Evolutionary conservation across 2,113 vertebrate genomes (phyloP), one percentile per base, ranked within the genome.

Genomic region (Xiphophorus maculatus): DNA sequence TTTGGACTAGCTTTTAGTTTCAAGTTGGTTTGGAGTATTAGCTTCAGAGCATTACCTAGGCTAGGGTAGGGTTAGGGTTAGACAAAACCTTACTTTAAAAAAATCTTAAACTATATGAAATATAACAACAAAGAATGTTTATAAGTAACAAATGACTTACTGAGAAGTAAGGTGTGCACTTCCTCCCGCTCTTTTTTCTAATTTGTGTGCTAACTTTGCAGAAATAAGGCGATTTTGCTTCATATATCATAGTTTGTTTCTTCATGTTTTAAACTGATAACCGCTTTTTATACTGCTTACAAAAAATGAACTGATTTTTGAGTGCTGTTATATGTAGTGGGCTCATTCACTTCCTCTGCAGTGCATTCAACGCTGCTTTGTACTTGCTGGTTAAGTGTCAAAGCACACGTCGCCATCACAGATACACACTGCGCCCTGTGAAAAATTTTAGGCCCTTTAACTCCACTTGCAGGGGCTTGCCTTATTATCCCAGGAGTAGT

Each of bases 401-500:
- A 80, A 87, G 76, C 75, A 79, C 87, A 85, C 78, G 70, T 82
- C n/a, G 11, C 83, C 67, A 73, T 89, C 86, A 80, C 88, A 90
- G 76, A 92, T 84, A 90, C 84, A 84, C 76, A 78, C 81, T 74
- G 84, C 71, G 48, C 70, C 60, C 81, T 86, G 84, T 82, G 85
- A 92, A 82, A 83, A 73, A 76, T 66, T 63, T 88, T 70, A 74
- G 80, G 74, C 63, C 87, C 83, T 80, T 90, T 89, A 80, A 84
- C 93, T 85, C 69, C 74, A 84, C 83, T 85, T 11, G 68, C 85
- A 40, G 69, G 74, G 78, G 82, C 79, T 85, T 40, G 81, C 87
- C 91, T 94, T 87, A 89, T 93, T 93, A 92, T 93, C 87, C 86
- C 83, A 87, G 83, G 87, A 91, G 85, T 75, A 80, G 86, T 40